phyloP scores from a whole-genome alignment of 2,113 vertebrate species.

The Sprattus sprattus region DNA sequence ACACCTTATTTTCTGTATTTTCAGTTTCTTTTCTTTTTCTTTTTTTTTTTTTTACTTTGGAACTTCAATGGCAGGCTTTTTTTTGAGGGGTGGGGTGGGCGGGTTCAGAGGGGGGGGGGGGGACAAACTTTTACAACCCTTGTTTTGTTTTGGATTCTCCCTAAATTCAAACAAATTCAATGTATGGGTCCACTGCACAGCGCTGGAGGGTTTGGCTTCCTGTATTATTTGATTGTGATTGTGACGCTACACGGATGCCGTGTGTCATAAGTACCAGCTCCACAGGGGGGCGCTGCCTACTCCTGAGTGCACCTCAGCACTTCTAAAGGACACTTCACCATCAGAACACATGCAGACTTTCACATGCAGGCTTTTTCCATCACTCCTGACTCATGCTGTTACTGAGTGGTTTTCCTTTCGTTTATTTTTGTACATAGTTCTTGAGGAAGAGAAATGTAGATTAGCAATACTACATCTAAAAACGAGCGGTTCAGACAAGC shows the following conservation, averaged over 20 bases:
- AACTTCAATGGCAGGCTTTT: conserved; percentile 8
- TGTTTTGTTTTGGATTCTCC: conserved; percentile 9
- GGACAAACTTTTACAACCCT: neutral
- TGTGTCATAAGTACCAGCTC: neutral
- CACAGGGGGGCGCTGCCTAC: neutral
- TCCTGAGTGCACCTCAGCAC: neutral
- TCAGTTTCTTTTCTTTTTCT: neutral
- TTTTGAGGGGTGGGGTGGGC: neutral
- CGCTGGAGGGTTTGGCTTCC: conserved; percentile 9
- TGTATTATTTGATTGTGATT: conserved; percentile 5
- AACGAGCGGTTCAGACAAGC: neutral
- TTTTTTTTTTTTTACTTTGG: neutral
- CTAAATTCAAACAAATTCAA: neutral
- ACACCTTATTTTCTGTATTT: conserved; percentile 8
- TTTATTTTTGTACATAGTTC: conserved; percentile 6
- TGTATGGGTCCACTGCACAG: neutral
- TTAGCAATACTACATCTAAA: conserved; percentile 5
- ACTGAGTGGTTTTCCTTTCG: conserved; percentile 5
- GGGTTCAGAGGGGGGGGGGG: neutral
- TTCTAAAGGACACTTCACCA: conserved; percentile 12
- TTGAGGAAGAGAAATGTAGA: neutral
- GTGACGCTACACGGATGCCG: neutral
- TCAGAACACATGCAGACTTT: neutral
- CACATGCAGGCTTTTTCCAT: neutral
- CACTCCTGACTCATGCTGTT: neutral